Base-by-base conservation (phyloP, 2,888 invertebrate genomes). In the Ariolimax columbianus region DNA sequence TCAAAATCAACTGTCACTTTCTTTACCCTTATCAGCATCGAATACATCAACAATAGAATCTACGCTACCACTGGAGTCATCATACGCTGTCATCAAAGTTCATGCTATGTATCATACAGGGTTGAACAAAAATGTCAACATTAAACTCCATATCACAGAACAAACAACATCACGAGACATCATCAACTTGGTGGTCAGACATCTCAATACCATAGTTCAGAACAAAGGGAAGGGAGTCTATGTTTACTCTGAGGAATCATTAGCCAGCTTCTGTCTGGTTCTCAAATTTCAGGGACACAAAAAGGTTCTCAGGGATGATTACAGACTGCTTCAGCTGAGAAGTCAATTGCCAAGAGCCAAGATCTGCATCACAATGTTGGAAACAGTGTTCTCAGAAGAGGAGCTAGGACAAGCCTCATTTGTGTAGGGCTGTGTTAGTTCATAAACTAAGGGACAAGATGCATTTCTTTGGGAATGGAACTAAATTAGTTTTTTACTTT, bases 91-190 rank as follows among this genome's bases (percentile, higher is more conserved):
- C 79, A 95, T 96, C 51, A 96, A 98, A 95, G 98, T 99, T 17
- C 98, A 97, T 93, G 98, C 98, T 11, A 98, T 99, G 0, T 99
- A 99, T 94, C 97, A 98, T 90, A 98, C 98, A 0, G 99, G 99
- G 14, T 95, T 99, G 89, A 97, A 98, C 1, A 96, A 96, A 87
- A 98, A 98, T 11, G 98, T 98, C 0, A 98, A 98, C 91, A 96
- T 99, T 63, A 98, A 98, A 91, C 95, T 99, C 4, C 98, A 98
- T 94, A 97, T 99, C 0, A 98, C 98, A 0, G 97, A 97, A 0
- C 96, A 97, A 90, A 99, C 99, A 0, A 97, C 98, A 0, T 97
- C 98, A 0, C 95, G 98, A 30, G 99, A 99, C 95, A 98, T 99
- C 83, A 97, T 99, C 87, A 97, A 98, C 94, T 95, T 99, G 87